Base-by-base conservation (phyloP, 2,113 vertebrate species). In the Sarotherodon lohbergeri region DNA sequence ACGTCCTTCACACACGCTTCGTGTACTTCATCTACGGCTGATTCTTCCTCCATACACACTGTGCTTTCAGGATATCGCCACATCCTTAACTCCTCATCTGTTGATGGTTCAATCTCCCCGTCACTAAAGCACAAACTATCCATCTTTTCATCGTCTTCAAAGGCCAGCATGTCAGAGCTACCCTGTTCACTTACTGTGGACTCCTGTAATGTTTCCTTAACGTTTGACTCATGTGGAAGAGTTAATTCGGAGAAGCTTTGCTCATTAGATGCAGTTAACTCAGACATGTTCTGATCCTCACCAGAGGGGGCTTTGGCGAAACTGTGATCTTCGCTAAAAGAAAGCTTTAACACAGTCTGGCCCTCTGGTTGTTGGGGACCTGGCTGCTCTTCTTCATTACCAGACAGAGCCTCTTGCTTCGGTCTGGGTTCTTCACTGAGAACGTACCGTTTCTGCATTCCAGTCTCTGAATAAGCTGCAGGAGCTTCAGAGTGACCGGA, bases 21-120 rank as follows among this genome's bases (percentile, higher is more conserved):
- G 10, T 83, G 19, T 4, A 78, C 57, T 59, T 80, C 27, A 56
- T 4, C 63, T 29, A 5, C 3, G 4, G 24, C 0, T 1, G 73
- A 73, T 16, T 87, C 76, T 11, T 34, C 68, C 29, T 81, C 71
- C 9, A 7, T 11, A 0, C 14, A 10, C 6, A 2, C 4, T 2
- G n/a, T 7, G 13, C 34, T 6, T 82, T 32, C 46, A 87, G 95
- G 94, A 88, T 95, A 95, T 29, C n/a, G 27, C 95, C 95, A 95
- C 19, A 63, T 27, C 54, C 34, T 73, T 4, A 55, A 27, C 83
- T 95, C 93, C 76, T 94, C 95, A 5, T 95, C 94, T 5, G 90
- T 93, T 5, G 94, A 95, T 2, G 85, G 82, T 54, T 95, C 95
- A 3, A 93, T 85, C 3, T 17, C 68, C 6, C 80, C 93, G 9